phyloP scores from a whole-genome alignment of 2,888 invertebrate genomes.

The Nomada ferruginata region DNA sequence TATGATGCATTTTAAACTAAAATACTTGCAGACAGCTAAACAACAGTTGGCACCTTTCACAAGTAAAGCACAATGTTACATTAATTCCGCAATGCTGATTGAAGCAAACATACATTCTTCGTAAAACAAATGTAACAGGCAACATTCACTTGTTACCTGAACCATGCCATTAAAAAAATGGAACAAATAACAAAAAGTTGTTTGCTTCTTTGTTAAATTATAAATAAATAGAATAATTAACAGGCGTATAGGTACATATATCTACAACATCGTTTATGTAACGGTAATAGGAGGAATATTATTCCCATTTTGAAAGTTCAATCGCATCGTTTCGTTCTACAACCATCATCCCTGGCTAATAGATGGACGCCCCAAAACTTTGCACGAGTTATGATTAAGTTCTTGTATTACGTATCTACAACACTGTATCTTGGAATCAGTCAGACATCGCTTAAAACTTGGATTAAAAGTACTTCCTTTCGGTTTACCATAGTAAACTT shows the following conservation, averaged over 20 bases:
- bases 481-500: not conserved
- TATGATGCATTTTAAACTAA: not conserved
- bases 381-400: too few relatives aligned
- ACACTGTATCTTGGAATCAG: not conserved
- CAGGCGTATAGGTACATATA: conserved; percentile 28
- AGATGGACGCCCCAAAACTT: too few relatives aligned
- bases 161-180: not conserved
- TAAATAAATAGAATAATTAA: conserved; percentile 49
- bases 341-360: not conserved
- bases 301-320: conserved; percentile 5
- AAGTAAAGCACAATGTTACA: not conserved
- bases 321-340: not conserved
- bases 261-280: conserved; percentile 17
- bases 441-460: not conserved
- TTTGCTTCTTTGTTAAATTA: conserved; percentile 25
- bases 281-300: conserved; percentile 23
- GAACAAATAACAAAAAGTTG: conserved; percentile 7
- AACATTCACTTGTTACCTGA: not conserved
- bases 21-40: not conserved
- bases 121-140: conserved; percentile 2
- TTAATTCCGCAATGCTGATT: not conserved
- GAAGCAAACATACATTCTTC: not conserved
- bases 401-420: too few relatives aligned
- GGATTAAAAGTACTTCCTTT: not conserved
- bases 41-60: conserved; percentile 26